These are phyloP conservation scores for Tinamus guttatus DNA, from an alignment of 2,113 vertebrate species.

Conservation along the genomic window DNA sequence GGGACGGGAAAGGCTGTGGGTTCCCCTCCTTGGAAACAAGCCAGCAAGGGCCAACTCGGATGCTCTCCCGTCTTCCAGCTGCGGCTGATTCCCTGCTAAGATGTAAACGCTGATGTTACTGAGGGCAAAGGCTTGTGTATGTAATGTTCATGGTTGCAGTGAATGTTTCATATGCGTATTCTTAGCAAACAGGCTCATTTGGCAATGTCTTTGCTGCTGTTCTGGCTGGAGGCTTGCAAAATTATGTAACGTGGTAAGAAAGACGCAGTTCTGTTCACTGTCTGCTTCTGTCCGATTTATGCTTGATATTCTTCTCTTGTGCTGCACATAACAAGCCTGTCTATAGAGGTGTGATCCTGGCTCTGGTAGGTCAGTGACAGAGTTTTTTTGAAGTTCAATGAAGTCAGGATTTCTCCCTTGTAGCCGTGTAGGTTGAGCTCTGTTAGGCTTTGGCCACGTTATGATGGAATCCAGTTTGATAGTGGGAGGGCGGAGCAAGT, in stretches of 20 bases:
- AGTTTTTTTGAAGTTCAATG: not conserved
- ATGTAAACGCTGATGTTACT: not conserved
- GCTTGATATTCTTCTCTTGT: not conserved
- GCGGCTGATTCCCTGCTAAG: not conserved
- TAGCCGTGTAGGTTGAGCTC: not conserved
- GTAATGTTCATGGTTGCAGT: not conserved
- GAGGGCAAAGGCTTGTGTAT: not conserved
- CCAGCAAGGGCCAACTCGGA: not conserved
- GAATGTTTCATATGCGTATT: fast-evolving
- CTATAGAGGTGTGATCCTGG: not conserved
- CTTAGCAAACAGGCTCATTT: not conserved
- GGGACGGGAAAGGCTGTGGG: not conserved
- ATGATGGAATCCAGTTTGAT: not conserved
- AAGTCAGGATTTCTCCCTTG: not conserved
- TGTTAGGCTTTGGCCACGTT: not conserved
- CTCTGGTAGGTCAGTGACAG: fast-evolving
- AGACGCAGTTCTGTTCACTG: not conserved
- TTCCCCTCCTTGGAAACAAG: not conserved
- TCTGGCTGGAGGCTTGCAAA: not conserved
- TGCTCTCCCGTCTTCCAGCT: not conserved
- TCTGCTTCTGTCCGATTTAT: not conserved
- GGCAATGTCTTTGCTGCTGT: fast-evolving
- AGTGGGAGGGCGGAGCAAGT: fast-evolving
- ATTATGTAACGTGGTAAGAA: not conserved
- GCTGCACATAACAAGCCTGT: not conserved